phyloP scores from a whole-genome alignment of 2,113 vertebrate genomes.

The Tyto alba region DNA sequence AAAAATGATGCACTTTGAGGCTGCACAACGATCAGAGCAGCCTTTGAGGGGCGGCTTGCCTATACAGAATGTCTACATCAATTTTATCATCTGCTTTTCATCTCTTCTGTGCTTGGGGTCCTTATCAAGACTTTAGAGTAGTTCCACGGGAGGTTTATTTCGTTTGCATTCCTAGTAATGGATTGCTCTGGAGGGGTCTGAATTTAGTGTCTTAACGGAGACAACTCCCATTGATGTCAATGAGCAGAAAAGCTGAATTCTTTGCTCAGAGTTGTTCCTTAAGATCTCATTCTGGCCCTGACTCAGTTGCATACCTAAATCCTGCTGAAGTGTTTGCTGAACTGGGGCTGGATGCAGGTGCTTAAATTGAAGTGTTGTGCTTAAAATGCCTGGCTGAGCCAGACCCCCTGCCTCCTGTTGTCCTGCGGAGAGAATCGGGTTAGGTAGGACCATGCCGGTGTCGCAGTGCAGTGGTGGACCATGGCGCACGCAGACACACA shows the following conservation, averaged over 20 bases:
- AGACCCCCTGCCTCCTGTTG: not conserved
- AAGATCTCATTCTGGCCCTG: not conserved
- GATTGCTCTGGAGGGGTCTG: not conserved
- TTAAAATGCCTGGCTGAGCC: not conserved
- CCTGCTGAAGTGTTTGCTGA: not conserved
- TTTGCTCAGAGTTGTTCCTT: not conserved
- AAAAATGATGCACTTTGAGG: not conserved
- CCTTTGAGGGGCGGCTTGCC: not conserved
- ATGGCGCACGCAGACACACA: rapidly evolving
- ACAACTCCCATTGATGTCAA: not conserved
- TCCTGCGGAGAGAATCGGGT: rapidly evolving
- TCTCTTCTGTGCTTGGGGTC: not conserved
- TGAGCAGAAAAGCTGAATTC: not conserved
- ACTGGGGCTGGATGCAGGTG: not conserved
- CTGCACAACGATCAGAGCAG: not conserved
- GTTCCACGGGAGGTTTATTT: not conserved
- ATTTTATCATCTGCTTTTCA: not conserved
- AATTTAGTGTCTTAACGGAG: not conserved
- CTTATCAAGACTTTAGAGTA: not conserved
- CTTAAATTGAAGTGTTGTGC: not conserved
- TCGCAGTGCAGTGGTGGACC: not conserved
- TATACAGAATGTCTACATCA: not conserved
- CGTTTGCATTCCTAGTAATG: not conserved
- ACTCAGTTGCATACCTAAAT: not conserved
- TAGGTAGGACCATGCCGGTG: not conserved